phyloP scores from a whole-genome alignment of 2,888 invertebrate genomes.

The Argyresthia goedartella region DNA sequence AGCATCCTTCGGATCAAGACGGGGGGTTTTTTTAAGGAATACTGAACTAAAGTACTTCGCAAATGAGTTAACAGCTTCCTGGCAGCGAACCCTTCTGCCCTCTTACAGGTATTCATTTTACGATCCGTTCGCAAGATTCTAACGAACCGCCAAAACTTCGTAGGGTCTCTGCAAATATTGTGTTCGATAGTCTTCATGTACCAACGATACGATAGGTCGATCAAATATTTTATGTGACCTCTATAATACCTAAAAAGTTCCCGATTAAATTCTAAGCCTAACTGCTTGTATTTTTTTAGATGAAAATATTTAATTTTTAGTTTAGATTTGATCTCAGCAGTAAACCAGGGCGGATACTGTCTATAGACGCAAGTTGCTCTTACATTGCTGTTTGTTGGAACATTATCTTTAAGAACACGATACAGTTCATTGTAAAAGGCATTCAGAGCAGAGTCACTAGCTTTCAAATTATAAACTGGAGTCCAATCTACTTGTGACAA shows the following conservation, averaged over 20 bases:
- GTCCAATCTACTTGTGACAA: not conserved
- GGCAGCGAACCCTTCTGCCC: not conserved
- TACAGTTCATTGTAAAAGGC: not conserved
- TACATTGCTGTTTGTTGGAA: not conserved
- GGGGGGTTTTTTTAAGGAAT: not conserved
- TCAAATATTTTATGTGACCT: not conserved
- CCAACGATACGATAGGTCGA: not conserved
- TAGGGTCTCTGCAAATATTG: not conserved
- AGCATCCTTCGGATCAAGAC: not conserved
- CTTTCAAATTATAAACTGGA: not conserved
- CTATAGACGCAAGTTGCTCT: not conserved
- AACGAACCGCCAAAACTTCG: not conserved
- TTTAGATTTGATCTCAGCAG: not conserved
- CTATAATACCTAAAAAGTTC: not conserved
- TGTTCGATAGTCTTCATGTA: not conserved
- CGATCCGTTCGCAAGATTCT: not conserved
- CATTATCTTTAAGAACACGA: not conserved
- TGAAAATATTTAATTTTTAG: slow-evolving; percentile 1
- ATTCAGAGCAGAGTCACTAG: not conserved
- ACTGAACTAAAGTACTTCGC: not conserved
- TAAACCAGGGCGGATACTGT: not conserved
- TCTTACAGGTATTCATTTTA: not conserved
- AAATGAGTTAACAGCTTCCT: not conserved
- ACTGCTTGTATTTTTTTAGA: not conserved
- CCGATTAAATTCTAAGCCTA: not conserved